A percentile compares a stretch with the other conserved stretches of the same genome.
Conservation (phyloP, 1,140 invertebrate genomes). For the Saccostrea cuccullata region DNA sequence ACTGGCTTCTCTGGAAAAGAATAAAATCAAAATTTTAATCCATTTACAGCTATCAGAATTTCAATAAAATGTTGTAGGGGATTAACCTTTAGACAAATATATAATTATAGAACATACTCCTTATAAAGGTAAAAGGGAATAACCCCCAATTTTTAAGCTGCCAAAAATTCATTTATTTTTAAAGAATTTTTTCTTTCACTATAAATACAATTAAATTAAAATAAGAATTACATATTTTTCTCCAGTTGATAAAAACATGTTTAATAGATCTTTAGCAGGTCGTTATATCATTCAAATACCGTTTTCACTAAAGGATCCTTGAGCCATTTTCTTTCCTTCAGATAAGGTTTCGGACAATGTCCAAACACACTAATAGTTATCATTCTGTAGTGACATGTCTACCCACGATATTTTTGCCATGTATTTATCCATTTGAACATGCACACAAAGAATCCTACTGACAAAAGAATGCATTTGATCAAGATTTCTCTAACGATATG, state of each 20-base stretch:
- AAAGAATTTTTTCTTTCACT: background rate
- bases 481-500: too few relatives aligned
- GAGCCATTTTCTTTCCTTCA: background rate
- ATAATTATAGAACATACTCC: background rate
- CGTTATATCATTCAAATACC: background rate
- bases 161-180: background rate
- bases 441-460: too few relatives aligned
- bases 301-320: background rate
- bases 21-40: background rate
- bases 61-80: background rate
- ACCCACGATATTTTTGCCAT: background rate
- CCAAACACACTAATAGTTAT: background rate
- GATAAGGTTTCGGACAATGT: too few relatives aligned
- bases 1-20: background rate
- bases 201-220: background rate
- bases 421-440: background rate
- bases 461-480: too few relatives aligned
- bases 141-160: background rate
- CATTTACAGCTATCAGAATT: background rate
- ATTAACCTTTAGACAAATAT: background rate
- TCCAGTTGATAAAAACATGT: too few relatives aligned
- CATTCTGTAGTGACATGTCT: background rate
- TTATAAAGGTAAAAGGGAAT: background rate
- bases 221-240: background rate
- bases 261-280: too few relatives aligned